These are phyloP conservation scores for Plebejus argus DNA, from an alignment of 2,888 invertebrate species.

Conservation along the genomic window DNA sequence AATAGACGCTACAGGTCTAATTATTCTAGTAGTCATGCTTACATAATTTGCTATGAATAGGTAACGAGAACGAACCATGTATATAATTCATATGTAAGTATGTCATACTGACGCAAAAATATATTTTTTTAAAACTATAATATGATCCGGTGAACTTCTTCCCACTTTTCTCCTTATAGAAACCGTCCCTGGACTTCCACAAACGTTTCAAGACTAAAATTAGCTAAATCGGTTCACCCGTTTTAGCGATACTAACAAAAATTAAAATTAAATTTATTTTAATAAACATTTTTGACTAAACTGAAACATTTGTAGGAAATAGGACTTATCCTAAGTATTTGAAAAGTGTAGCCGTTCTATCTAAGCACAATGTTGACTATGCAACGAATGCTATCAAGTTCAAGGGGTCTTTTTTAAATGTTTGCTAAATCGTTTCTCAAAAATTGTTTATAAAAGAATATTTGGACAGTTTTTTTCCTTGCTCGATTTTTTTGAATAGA, in stretches of 20 bases:
- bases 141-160: neutral
- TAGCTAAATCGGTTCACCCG: too few species aligned
- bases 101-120: neutral
- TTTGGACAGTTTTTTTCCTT: neutral
- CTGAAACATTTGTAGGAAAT: neutral
- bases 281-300: neutral
- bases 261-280: too few species aligned
- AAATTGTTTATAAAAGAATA: conserved; percentile 22
- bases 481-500: neutral
- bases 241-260: too few species aligned
- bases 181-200: too few species aligned
- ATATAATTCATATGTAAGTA: neutral
- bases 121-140: neutral
- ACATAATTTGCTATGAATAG: neutral
- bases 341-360: neutral
- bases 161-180: too few species aligned
- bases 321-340: neutral
- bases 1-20: neutral
- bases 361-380: conserved; percentile 26
- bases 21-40: conserved; percentile 2
- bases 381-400: conserved; percentile 24
- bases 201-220: too few species aligned
- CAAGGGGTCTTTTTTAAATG: conserved; percentile 29
- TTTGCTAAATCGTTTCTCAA: conserved; percentile 26
- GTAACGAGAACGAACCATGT: neutral